Percentiles rank a stretch among this genome's conserved stretches.
These are phyloP conservation scores for Myiopsitta monachus DNA, from an alignment of 2,113 vertebrate species.

Conservation along the genomic window DNA sequence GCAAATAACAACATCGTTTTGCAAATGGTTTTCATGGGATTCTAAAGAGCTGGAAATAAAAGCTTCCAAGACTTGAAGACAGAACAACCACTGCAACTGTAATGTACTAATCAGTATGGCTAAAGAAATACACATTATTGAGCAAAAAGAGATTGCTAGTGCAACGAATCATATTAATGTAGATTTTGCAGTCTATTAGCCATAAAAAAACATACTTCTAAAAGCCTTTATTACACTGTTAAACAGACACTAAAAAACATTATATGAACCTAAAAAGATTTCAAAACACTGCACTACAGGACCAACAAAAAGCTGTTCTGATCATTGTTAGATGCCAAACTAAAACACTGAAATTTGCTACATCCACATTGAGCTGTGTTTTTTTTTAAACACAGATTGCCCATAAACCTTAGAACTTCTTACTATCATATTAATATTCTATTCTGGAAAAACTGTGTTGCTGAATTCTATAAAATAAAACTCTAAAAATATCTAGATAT, in stretches of 20 bases:
- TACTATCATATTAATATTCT: background rate
- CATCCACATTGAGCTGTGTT: background rate
- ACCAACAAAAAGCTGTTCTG: background rate
- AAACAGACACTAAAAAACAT: background rate
- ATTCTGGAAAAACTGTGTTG: background rate
- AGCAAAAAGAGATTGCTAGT: background rate
- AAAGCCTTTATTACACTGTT: background rate
- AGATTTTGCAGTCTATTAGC: background rate
- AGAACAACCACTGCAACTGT: background rate
- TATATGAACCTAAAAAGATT: background rate
- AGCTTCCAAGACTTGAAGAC: background rate
- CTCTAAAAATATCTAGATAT: background rate
- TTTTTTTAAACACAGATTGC: background rate
- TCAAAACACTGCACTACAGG: background rate
- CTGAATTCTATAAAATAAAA: background rate
- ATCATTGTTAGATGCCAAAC: background rate
- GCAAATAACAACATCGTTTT: background rate
- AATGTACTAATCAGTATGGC: background rate
- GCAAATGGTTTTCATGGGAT: background rate
- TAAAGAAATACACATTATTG: background rate
- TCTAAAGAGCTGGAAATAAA: slow-evolving; percentile 3
- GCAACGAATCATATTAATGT: background rate
- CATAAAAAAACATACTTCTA: background rate
- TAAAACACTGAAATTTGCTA: background rate
- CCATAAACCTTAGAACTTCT: background rate